Conservation (phyloP, 2,888 invertebrate species). For the Zhengitettix transpicula region DNA sequence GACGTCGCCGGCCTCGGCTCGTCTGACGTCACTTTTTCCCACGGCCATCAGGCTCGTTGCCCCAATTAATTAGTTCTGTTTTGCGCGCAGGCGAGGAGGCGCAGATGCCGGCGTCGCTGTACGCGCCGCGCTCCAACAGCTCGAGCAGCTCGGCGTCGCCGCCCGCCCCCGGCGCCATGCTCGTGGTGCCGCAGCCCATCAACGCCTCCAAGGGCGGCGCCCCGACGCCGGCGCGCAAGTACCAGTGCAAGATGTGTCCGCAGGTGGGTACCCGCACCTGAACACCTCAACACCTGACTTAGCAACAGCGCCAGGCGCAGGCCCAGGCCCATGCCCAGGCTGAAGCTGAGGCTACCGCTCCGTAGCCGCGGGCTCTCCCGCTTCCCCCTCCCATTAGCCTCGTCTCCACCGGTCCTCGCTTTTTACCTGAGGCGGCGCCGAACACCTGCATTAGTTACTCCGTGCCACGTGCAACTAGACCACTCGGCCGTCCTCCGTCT, state of each 20-base stretch:
- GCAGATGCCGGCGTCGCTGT: neutral
- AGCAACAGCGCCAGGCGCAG: no score
- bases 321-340: no score
- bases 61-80: no score
- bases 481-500: neutral
- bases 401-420: neutral
- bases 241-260: slow-evolving; percentile 93
- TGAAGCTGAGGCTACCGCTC: neutral
- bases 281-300: neutral
- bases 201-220: slow-evolving; percentile 44
- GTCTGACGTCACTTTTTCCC: no score
- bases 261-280: slow-evolving; percentile 44
- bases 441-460: neutral
- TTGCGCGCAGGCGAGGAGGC: slow-evolving; percentile 15
- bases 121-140: slow-evolving; percentile 25
- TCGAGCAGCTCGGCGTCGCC: slow-evolving; percentile 35
- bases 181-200: slow-evolving; percentile 80
- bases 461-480: neutral
- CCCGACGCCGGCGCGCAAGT: slow-evolving; percentile 44
- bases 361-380: neutral
- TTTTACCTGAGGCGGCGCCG: neutral
- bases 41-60: no score
- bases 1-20: no score
- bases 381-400: neutral
- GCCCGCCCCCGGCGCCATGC: slow-evolving; percentile 44